Evolutionary conservation across 2,797 vertebrate species (phyloP).

Genomic region (Acanthurus lineatus): DNA sequence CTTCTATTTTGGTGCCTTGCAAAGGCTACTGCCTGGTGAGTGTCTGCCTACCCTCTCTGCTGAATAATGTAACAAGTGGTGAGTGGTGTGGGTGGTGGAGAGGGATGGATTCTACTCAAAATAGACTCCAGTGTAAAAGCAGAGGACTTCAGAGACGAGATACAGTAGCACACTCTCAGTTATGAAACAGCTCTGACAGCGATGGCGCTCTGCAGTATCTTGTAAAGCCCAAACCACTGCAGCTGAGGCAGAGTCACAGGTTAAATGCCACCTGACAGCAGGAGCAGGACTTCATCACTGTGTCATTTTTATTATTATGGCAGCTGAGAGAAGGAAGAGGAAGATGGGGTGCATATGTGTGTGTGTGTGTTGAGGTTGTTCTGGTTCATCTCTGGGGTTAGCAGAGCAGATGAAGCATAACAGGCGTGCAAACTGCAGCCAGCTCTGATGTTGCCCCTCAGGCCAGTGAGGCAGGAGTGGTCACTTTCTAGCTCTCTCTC

Average conservation of each 20-base stretch:
- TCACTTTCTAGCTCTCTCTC: slow-evolving; percentile 24
- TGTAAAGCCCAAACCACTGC: background rate
- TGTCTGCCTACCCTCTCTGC: slow-evolving; percentile 58
- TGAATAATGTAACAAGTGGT: slow-evolving; percentile 79
- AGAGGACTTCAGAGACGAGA: slow-evolving; percentile 31
- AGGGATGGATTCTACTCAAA: slow-evolving; percentile 75
- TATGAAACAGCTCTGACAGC: slow-evolving; percentile 30
- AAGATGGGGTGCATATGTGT: background rate
- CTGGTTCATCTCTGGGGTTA: slow-evolving; percentile 30
- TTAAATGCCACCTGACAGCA: background rate
- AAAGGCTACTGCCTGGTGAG: slow-evolving; percentile 31
- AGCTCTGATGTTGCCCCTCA: slow-evolving; percentile 22
- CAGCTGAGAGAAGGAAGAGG: slow-evolving; percentile 1
- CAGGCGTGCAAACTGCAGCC: slow-evolving; percentile 37
- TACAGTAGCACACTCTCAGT: slow-evolving; percentile 17
- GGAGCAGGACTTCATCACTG: too few relatives aligned
- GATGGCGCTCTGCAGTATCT: slow-evolving; percentile 4
- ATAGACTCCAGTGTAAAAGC: slow-evolving; percentile 69
- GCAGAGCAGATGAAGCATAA: slow-evolving; percentile 39
- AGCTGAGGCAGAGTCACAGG: background rate
- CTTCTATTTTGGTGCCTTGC: slow-evolving; percentile 24
- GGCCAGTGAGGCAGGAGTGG: slow-evolving; percentile 40
- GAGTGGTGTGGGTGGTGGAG: slow-evolving; percentile 73
- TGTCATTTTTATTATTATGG: too few relatives aligned
- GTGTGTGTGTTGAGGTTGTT: slow-evolving; percentile 2